These are phyloP conservation scores for Podocnemis expansa DNA, from an alignment of 2,113 vertebrate genomes.

Conservation along the genomic window DNA sequence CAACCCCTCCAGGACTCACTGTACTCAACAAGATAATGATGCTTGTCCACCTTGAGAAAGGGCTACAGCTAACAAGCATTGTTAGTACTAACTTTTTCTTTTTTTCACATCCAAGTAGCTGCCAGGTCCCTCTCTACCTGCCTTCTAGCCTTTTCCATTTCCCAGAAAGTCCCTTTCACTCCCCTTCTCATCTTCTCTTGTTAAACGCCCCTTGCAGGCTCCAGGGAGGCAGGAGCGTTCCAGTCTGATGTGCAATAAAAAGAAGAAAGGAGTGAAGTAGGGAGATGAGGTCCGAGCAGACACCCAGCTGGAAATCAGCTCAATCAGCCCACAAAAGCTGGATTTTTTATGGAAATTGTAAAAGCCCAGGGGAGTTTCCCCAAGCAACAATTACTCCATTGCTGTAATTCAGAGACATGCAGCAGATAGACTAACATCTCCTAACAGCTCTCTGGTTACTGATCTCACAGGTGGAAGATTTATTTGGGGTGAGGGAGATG, in stretches of 20 bases:
- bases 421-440: slow-evolving; percentile 26
- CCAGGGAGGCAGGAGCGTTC: background rate
- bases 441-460: slow-evolving; percentile 38
- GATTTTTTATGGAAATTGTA: slow-evolving; percentile 44
- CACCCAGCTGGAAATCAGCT: background rate
- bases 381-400: slow-evolving; percentile 30
- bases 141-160: background rate
- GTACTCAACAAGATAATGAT: background rate
- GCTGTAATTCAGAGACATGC: background rate
- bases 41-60: background rate
- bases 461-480: background rate
- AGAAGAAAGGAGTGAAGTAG: background rate
- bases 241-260: background rate
- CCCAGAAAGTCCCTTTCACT: rapidly evolving
- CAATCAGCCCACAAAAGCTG: background rate
- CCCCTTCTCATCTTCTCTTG: background rate
- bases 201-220: no score
- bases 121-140: background rate
- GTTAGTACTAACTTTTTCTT: background rate
- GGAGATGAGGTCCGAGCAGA: background rate
- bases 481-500: slow-evolving; percentile 40
- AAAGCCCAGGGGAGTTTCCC: slow-evolving; percentile 20
- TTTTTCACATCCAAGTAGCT: background rate
- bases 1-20: background rate
- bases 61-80: background rate